These are phyloP conservation scores for Acanthurus tractus DNA, from an alignment of 2,797 vertebrate species.

Conservation along the genomic window DNA sequence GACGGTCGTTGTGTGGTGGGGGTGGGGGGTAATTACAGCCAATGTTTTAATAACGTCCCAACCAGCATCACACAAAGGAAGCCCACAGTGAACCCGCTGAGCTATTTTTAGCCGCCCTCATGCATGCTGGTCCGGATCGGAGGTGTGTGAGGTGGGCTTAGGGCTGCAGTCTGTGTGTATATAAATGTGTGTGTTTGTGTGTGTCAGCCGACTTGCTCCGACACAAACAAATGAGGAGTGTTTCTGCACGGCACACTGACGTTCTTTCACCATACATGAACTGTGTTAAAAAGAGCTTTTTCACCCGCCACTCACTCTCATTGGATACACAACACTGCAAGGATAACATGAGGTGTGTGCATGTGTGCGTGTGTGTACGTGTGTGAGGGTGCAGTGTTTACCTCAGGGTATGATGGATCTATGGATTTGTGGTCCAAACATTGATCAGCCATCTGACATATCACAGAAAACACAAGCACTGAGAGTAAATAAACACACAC, in stretches of 20 bases:
- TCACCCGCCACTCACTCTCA: constrained; percentile 25
- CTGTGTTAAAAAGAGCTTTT: constrained; percentile 75
- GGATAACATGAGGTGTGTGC: constrained; percentile 36
- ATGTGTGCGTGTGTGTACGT: constrained; percentile 32
- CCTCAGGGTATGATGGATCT: constrained; percentile 48
- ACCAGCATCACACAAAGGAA: constrained; percentile 70
- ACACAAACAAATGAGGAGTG: constrained; percentile 81
- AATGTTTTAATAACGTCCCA: constrained; percentile 63
- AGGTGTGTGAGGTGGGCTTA: constrained; percentile 51
- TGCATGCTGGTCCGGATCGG: constrained; percentile 53
- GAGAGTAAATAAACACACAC: constrained; percentile 27
- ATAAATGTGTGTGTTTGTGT: constrained; percentile 10
- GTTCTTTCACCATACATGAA: constrained; percentile 84
- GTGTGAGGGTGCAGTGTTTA: constrained; percentile 23
- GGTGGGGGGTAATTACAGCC: constrained; percentile 36
- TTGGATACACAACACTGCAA: constrained; percentile 46
- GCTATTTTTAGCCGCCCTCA: constrained; percentile 75
- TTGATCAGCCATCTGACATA: constrained; percentile 35
- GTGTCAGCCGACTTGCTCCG: constrained; percentile 37
- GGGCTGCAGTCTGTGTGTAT: constrained; percentile 29
- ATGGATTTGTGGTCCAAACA: constrained; percentile 35
- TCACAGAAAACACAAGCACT: constrained; percentile 36
- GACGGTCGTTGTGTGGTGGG: not conserved
- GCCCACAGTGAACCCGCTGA: constrained; percentile 59
- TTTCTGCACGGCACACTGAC: constrained; percentile 76